Percentiles rank a stretch among this genome's conserved stretches.
phyloP scores from a whole-genome alignment of 2,113 vertebrate genomes.

The Halichoerus grypus region DNA sequence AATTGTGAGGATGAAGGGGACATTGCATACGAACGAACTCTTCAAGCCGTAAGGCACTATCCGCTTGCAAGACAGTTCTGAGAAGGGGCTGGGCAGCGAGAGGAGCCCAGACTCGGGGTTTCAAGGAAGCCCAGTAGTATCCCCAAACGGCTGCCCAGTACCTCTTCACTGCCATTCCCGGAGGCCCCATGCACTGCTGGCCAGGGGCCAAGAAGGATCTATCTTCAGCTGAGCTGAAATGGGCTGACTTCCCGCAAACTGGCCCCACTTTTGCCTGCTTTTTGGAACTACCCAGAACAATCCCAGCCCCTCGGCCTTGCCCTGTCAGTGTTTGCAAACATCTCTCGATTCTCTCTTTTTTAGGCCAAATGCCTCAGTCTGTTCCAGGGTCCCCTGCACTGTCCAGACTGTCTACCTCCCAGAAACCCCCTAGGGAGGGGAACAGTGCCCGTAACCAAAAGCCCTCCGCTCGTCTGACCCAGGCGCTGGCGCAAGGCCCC shows the following conservation, averaged over 20 bases:
- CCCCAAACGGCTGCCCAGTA: neutral
- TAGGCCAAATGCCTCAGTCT: neutral
- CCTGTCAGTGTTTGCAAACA: neutral
- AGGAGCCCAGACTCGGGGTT: neutral
- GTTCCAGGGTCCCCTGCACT: neutral
- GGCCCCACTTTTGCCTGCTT: neutral
- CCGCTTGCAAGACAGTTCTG: neutral
- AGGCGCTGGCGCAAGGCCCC: accelerated
- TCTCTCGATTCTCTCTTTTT: no score
- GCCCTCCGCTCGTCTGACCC: neutral
- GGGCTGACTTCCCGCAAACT: neutral
- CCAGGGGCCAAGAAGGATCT: neutral
- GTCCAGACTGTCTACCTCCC: neutral
- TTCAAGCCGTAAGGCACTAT: neutral
- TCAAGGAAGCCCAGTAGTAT: neutral
- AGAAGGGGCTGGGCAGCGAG: neutral
- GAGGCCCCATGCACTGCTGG: neutral
- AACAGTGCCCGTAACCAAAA: neutral
- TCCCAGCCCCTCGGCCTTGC: neutral
- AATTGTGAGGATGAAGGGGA: neutral
- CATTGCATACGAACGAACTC: neutral
- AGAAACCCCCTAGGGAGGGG: neutral
- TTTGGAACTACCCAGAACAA: neutral
- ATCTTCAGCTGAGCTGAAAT: neutral
- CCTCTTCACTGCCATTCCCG: neutral